phyloP scores from a whole-genome alignment of 1,140 invertebrate species.

The Ridgeia piscesae region DNA sequence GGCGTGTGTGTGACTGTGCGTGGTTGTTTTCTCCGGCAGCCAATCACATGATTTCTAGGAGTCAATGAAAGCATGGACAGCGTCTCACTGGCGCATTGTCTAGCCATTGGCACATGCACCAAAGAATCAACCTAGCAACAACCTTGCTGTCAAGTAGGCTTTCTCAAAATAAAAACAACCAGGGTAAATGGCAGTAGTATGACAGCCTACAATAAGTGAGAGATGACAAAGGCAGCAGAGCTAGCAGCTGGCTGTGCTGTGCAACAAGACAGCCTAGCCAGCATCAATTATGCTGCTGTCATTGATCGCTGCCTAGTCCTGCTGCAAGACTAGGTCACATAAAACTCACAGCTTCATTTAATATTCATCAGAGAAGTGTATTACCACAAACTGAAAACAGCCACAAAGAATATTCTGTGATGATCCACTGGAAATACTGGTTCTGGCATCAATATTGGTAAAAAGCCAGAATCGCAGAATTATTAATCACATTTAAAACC shows the following conservation, averaged over 20 bases:
- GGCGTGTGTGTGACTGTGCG: background rate
- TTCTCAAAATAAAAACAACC: background rate
- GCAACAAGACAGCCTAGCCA: background rate
- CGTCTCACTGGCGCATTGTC: background rate
- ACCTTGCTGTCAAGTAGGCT: background rate
- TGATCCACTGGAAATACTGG: background rate
- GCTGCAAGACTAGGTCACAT: too few species aligned
- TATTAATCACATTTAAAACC: background rate
- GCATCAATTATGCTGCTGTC: background rate
- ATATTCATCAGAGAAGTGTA: background rate
- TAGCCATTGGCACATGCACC: background rate
- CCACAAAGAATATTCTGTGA: background rate
- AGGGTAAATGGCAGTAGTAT: background rate
- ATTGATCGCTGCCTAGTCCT: background rate
- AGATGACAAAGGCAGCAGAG: background rate
- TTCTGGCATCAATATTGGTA: background rate
- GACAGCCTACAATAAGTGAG: background rate
- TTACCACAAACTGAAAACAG: background rate
- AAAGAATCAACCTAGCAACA: background rate
- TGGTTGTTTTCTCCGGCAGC: background rate
- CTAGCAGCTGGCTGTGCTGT: background rate
- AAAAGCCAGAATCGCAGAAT: background rate
- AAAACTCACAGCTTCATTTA: background rate
- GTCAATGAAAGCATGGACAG: background rate
- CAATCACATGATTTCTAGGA: background rate